Evolutionary conservation across 2,797 vertebrate genomes (phyloP).

Genomic region (Novumbra hubbsi): DNA sequence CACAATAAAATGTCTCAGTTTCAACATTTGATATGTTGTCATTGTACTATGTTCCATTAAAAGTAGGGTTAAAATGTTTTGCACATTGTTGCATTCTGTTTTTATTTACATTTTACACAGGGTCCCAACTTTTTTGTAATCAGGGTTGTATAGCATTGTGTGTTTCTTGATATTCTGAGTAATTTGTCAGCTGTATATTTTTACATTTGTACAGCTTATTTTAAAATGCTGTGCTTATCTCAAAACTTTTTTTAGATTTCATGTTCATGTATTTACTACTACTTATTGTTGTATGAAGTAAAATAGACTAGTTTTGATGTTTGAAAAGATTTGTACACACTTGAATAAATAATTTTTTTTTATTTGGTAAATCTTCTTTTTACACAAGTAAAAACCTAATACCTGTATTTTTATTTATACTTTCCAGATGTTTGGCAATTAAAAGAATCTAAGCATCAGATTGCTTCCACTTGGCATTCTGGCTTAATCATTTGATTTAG

Average conservation of each 20-base stretch:
- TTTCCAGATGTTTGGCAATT: no score
- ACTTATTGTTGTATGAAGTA: slow-evolving; percentile 2
- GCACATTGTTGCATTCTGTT: no score
- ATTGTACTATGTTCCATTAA: no score
- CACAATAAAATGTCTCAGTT: no score
- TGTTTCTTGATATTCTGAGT: slow-evolving; percentile 35
- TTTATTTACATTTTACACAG: no score
- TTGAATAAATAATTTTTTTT: slow-evolving; percentile 75
- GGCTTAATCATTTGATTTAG: no score
- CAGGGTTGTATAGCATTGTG: slow-evolving; percentile 19
- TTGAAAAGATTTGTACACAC: slow-evolving; percentile 34
- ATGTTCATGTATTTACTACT: slow-evolving; percentile 41
- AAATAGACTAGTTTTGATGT: neutral
- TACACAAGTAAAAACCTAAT: neutral
- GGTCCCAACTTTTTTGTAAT: neutral
- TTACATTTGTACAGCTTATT: slow-evolving; percentile 19
- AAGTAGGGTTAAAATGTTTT: no score
- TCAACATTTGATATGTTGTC: no score
- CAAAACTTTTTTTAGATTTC: slow-evolving; percentile 41
- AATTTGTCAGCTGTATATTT: slow-evolving; percentile 27
- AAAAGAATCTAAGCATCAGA: no score
- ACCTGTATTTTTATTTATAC: no score
- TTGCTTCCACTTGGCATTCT: no score
- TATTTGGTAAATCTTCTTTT: slow-evolving; percentile 57
- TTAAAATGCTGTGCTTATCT: slow-evolving; percentile 27